A percentile compares a stretch with the other conserved stretches of the same genome.
Evolutionary conservation across 2,113 vertebrate genomes (phyloP).

Genomic region (Leptosomus discolor): DNA sequence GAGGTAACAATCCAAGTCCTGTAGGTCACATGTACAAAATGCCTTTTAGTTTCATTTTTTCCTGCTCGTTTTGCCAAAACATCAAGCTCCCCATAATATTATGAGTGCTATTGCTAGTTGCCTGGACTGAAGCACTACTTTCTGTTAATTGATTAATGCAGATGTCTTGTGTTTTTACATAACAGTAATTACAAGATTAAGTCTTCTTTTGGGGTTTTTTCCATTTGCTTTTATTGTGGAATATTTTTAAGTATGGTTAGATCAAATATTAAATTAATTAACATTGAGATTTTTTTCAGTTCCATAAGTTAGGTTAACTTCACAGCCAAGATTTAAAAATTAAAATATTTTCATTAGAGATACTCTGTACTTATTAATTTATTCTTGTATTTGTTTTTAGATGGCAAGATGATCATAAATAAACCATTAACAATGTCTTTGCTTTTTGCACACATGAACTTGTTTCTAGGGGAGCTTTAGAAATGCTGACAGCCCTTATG

Average conservation of each 20-base stretch:
- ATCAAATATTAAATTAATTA: neutral
- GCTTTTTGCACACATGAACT: neutral
- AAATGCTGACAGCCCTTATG: neutral
- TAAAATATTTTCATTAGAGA: neutral
- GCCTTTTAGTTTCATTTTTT: constrained; percentile 53
- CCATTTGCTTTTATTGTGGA: neutral
- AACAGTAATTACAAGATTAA: neutral
- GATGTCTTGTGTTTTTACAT: neutral
- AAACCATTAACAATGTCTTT: neutral
- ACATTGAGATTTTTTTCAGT: neutral
- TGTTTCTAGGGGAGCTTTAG: neutral
- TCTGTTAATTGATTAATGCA: neutral
- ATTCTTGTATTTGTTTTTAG: neutral
- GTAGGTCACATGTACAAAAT: constrained; percentile 33
- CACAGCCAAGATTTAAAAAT: neutral
- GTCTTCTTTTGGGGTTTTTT: neutral
- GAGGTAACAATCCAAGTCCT: constrained; percentile 61
- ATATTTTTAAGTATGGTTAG: neutral
- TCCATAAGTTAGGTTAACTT: neutral
- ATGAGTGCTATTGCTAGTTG: neutral
- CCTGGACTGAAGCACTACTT: neutral
- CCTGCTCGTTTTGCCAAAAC: constrained; percentile 2
- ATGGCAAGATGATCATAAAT: neutral
- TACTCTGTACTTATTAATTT: neutral
- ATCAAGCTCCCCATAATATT: neutral